phyloP scores from a whole-genome alignment of 2,113 vertebrate species.

The Antennarius striatus region DNA sequence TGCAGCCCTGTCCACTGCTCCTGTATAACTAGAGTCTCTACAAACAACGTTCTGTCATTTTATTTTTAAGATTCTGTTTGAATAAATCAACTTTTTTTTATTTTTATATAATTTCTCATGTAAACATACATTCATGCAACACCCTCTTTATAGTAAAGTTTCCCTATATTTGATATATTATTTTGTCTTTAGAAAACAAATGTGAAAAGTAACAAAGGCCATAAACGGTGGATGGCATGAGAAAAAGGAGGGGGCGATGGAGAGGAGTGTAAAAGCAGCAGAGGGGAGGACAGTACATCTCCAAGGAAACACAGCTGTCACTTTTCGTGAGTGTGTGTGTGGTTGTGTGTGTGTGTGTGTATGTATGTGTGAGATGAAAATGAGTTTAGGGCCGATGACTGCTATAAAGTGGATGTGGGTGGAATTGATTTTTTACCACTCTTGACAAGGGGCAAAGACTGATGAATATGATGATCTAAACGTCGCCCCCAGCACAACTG shows the following conservation, averaged over 20 bases:
- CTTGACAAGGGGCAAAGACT: conserved; percentile 48
- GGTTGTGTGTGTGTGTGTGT: conserved; percentile 4
- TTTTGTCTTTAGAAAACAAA: conserved; percentile 57
- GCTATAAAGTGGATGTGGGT: conserved; percentile 28
- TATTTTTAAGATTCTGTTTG: conserved; percentile 62
- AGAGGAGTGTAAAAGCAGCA: conserved; percentile 41
- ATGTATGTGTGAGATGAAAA: conserved; percentile 9
- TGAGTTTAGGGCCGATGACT: conserved; percentile 37
- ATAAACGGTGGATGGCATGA: conserved; percentile 55
- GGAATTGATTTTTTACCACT: conserved; percentile 32
- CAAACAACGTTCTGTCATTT: conserved; percentile 75
- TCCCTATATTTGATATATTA: conserved; percentile 82
- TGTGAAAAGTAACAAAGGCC: conserved; percentile 45
- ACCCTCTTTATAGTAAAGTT: conserved; percentile 84
- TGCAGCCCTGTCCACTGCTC: conserved; percentile 54
- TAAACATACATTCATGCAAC: conserved; percentile 89
- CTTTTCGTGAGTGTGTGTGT: conserved; percentile 12
- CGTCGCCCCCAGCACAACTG: conserved; percentile 17
- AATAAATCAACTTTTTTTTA: conserved; percentile 70
- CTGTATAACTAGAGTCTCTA: conserved; percentile 73
- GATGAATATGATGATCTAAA: conserved; percentile 40
- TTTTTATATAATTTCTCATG: conserved; percentile 80
- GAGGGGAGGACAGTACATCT: conserved; percentile 53
- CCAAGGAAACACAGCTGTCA: conserved; percentile 42
- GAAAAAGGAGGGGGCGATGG: conserved; percentile 45